Base-by-base conservation (phyloP, 2,113 vertebrate genomes). In the Grallaria varia region DNA sequence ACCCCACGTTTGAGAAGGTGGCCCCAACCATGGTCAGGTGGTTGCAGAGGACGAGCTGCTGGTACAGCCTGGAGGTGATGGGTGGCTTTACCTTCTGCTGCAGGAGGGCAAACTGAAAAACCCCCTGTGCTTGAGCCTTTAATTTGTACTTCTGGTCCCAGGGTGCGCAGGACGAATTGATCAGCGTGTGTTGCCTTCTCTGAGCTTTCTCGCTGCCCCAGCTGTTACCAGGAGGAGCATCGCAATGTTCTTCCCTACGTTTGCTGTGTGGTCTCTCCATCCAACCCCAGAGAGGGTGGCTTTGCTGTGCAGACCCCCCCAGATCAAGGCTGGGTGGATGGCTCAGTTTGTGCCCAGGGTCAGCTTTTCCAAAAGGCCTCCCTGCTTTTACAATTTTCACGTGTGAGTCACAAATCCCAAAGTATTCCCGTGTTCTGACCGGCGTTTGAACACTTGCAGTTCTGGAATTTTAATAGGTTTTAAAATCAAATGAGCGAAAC, bases 31-130 rank as follows among this genome's bases (percentile, higher is more conserved):
- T 39, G 24, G 66, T 20, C 14, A 5, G 0, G 33, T 23, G 63
- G 14, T 47, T 10, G 1, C 0, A 2, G 59, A 50, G 53, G 24
- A 18, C 1, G 6, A 59, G 16, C 40, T 67, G 40, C 47, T 50
- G 37, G 5, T 58, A 44, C 25, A 13, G 19, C 4, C 22, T 10
- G 27, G 5, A 14, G 49, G 5, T 12, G 68, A 40, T n/a, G 44
- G 47, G 60, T 50, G 22, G 1, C 33, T 59, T n/a, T 23, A 77
- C 58, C 53, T 30, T 30, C 19, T 67, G 25, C 63, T 76, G 1
- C 40, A 52, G 72, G 67, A 55, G 52, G 63, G 10, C 53, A 77
- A 73, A 5, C 16, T 73, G 77, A 40, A 40, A 64, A 76, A 63
- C 24, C 77, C n/a, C 2, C 0, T 11, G 10, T 42, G 44, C 58